Conservation (phyloP, 2,797 vertebrate genomes). For the Acanthornis magna region DNA sequence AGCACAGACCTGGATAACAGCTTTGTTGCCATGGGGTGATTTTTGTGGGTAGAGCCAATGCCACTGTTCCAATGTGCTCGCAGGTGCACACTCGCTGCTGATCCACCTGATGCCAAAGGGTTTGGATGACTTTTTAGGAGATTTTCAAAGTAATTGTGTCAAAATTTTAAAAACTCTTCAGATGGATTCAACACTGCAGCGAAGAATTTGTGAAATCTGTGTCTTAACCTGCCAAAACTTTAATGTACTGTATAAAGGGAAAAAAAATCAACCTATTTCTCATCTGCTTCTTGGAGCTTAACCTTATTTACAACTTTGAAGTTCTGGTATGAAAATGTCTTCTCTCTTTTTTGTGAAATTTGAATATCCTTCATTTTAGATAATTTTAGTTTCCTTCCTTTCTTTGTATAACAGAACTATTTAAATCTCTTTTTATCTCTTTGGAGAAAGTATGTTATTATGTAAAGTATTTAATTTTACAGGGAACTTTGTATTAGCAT, state of each 20-base stretch:
- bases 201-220: not conserved
- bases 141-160: not conserved
- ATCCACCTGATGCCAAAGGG: not conserved
- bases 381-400: not conserved
- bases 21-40: not conserved
- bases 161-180: not conserved
- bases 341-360: not conserved
- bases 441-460: not conserved
- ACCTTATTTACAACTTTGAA: not conserved
- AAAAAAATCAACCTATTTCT: not conserved
- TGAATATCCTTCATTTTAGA: not conserved
- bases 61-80: not conserved
- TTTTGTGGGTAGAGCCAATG: not conserved
- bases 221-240: not conserved
- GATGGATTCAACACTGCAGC: not conserved
- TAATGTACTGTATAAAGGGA: not conserved
- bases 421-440: not conserved
- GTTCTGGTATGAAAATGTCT: not conserved
- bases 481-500: not conserved
- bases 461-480: not conserved
- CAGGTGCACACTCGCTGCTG: not conserved
- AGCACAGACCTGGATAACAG: not conserved
- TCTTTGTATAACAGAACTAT: not conserved
- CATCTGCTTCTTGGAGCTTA: not conserved
- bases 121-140: not conserved